Evolutionary conservation across 2,797 vertebrate species (phyloP).

Genomic region (Pristis pectinata): DNA sequence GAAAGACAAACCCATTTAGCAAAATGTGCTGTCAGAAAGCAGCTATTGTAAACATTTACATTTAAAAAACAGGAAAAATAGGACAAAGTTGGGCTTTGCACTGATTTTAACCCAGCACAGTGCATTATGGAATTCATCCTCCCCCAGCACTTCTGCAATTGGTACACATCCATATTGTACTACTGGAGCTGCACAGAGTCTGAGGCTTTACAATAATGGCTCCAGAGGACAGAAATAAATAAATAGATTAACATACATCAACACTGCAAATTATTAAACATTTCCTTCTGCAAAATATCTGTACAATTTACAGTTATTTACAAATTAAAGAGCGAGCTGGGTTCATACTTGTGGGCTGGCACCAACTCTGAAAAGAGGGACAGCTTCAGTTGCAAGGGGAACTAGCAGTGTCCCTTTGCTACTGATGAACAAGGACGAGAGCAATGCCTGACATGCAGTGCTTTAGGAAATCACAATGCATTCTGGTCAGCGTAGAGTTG

Average conservation of each 20-base stretch:
- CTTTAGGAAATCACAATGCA: not conserved
- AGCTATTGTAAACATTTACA: slow-evolving; percentile 6
- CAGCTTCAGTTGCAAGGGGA: not conserved
- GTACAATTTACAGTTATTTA: slow-evolving; percentile 1
- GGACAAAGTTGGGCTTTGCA: no score
- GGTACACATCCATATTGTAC: not conserved
- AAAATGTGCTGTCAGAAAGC: slow-evolving; percentile 2
- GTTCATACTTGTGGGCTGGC: not conserved
- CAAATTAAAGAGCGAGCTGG: not conserved
- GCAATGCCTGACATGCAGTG: not conserved
- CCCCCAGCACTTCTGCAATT: not conserved
- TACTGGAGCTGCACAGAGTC: not conserved
- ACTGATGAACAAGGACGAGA: not conserved
- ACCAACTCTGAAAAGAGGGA: not conserved
- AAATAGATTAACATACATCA: slow-evolving; percentile 19
- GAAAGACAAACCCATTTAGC: slow-evolving; percentile 22
- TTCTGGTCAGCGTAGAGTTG: not conserved
- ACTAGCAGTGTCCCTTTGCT: no score
- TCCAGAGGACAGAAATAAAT: not conserved
- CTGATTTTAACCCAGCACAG: not conserved
- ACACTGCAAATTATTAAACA: slow-evolving; percentile 6
- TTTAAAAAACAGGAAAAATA: not conserved
- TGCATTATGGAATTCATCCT: not conserved
- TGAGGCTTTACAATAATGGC: not conserved
- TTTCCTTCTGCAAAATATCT: not conserved